Conservation (phyloP, 2,113 vertebrate genomes). For the Neomonachus schauinslandi region DNA sequence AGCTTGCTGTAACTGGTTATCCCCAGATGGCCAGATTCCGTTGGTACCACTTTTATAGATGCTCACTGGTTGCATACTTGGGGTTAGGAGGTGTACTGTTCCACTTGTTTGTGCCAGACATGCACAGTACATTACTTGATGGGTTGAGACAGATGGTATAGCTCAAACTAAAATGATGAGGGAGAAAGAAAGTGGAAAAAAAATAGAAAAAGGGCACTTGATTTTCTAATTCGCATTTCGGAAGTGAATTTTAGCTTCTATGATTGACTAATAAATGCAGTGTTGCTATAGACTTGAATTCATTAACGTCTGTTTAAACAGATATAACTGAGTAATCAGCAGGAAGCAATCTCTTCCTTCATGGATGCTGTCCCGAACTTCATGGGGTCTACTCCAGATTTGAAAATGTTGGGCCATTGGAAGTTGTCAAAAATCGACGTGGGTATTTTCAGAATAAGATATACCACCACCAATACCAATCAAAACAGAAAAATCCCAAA, state of each 20-base stretch:
- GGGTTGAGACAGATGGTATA: constrained; percentile 75
- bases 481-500: constrained; percentile 37
- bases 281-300: constrained; percentile 84
- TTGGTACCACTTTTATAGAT: constrained; percentile 75
- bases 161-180: constrained; percentile 67
- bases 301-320: constrained; percentile 86
- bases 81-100: constrained; percentile 80
- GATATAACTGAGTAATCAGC: constrained; percentile 87
- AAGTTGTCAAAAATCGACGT: constrained; percentile 71
- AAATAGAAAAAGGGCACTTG: constrained; percentile 64
- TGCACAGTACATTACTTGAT: constrained; percentile 77
- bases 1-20: constrained; percentile 67
- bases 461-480: constrained; percentile 48
- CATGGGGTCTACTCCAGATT: constrained; percentile 80
- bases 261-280: constrained; percentile 84
- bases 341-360: constrained; percentile 88
- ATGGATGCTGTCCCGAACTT: constrained; percentile 83
- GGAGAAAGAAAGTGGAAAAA: constrained; percentile 34
- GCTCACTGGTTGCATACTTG: constrained; percentile 67
- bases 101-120: constrained; percentile 82
- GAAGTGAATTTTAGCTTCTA: constrained; percentile 81
- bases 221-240: constrained; percentile 72
- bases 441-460: constrained; percentile 53
- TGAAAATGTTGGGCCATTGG: constrained; percentile 69
- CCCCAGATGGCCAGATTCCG: constrained; percentile 81